Evolutionary conservation across 2,888 invertebrate species (phyloP), one percentile per base, ranked within the genome.

Genomic region (Prenolepis imparis): DNA sequence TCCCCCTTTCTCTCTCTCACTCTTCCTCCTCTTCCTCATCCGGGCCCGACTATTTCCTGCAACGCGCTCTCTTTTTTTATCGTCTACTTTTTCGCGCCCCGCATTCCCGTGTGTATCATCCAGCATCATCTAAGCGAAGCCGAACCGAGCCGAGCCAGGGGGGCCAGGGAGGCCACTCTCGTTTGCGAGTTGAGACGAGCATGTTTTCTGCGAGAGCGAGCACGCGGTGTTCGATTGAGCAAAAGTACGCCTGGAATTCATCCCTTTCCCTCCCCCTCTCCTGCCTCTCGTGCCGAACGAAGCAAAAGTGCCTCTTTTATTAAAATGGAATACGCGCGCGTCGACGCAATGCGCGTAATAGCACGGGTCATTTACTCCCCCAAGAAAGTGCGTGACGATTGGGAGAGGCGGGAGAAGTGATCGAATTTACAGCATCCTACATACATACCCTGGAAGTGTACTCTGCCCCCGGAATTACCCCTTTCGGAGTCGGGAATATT

Each of bases 1-100:
- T n/a, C n/a, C n/a, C n/a, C n/a, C n/a, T n/a, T 36, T n/a, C n/a
- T n/a, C n/a, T n/a, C n/a, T n/a, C n/a, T n/a, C n/a, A n/a, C n/a
- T 44, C 55, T 24, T 24, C 57, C 44, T 48, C n/a, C 41, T 72
- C 32, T 73, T 64, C 44, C 52, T 82, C 63, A 44, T 48, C 52
- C 61, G 63, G 59, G 36, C 18, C 9, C 59, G 41, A n/a, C 78
- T 52, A 84, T 63, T 77, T 87, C 72, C 75, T 41, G 36, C 66
- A 86, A 84, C 87, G 82, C 80, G 67, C 39, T 70, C 48, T 68
- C 24, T 41, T 66, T 74, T 68, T 86, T 86, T 52, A 67, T 78
- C 83, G 75, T 55, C 72, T 75, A 68, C 70, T 81, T 80, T 74
- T 82, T 70, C 70, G 78, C 55, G 28, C 36, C 75, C 39, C 39